Evolutionary conservation across 1,140 invertebrate genomes (phyloP), one percentile per base, ranked within the genome.

Genomic region (Prorops nasuta): DNA sequence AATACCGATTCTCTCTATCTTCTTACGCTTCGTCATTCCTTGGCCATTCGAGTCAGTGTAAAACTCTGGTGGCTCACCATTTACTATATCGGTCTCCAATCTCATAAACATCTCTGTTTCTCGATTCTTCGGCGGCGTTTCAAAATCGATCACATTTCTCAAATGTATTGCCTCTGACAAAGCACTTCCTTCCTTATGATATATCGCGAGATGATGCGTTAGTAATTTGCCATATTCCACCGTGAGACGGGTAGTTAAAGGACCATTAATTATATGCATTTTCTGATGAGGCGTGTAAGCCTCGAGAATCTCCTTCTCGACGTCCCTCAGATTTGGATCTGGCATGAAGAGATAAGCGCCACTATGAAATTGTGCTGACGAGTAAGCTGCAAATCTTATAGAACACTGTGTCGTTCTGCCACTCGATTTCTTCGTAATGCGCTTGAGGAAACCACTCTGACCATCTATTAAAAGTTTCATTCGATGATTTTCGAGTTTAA

Each of bases 311-410:
- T 90, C 85, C 56, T 87, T 87, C 54, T 88, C 86, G 1, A 81
- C 82, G 47, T 88, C 85, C 3, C 81, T 72, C 57, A 80, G 78
- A 56, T 90, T 89, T 0, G 92, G 91, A 64, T 87, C 84, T 0
- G 94, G 93, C 84, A 94, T 93, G 62, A 99, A 98, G 0, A 99
- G 78, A 72, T 99, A 99, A 0, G 96, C 96, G 0, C 97, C 97
- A 3, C 90, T 93, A 68, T 93, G 90, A 57, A 91, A 90, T 58
- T 93, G 90, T 0, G 90, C 89, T 24, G 92, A 94, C n/a, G 87
- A 80, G 59, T 96, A 96, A 0, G 91, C 91, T 0, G 86, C 87
- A 65, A 94, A 94, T 45, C 88, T 84, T 22, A 94, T 81, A 18
- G 84, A 83, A 44, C 87, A 88, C 19, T 90, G 86, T 60, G 87